Base-by-base conservation (phyloP, 2,797 vertebrate genomes). In the Erethizon dorsatum region DNA sequence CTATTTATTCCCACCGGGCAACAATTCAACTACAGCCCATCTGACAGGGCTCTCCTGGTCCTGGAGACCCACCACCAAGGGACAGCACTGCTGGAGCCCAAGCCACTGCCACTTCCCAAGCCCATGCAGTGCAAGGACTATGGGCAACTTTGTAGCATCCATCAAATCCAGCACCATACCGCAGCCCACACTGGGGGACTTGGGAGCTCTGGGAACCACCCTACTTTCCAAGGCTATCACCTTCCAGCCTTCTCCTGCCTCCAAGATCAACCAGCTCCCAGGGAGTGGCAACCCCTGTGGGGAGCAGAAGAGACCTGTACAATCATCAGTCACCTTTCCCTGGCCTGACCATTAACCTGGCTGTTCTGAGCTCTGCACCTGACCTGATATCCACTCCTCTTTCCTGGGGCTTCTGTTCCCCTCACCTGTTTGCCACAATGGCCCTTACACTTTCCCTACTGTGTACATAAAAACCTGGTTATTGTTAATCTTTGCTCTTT, bases 401-500 rank as follows among this genome's bases (percentile, higher is more conserved):
- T 24, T 41, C 28, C 0, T 71, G 24, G 22, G 26, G 31, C 9
- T 54, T 26, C 52, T 18, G 50, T 12, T 41, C 33, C 59, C 33
- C 31, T 50, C 82, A 91, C 52, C 54, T 12, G 1, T 63, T 75
- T 41, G 22, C 47, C 45, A 24, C 45, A 73, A 0, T 15, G 31
- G 20, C 13, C 47, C 0, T n/a, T 92, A 93, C 41, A 26, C 14
- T 45, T 67, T 90, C 50, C 1, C 10, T 4, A 45, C 0, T 13
- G 82, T 95, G 12, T 52, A 22, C 13, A 87, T 14, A 31, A 1
- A 18, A 80, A 31, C 4, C 1, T 54, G 78, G 33, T 83, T 7
- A 4, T n/a, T 97, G 80, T 86, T 96, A 92, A 96, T 83, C 45
- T 73, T 91, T n/a, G 15, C 22, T 73, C n/a, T 75, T 75, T 31